Conservation (phyloP, 1,140 invertebrate species). For the Drosophila busckii region DNA sequence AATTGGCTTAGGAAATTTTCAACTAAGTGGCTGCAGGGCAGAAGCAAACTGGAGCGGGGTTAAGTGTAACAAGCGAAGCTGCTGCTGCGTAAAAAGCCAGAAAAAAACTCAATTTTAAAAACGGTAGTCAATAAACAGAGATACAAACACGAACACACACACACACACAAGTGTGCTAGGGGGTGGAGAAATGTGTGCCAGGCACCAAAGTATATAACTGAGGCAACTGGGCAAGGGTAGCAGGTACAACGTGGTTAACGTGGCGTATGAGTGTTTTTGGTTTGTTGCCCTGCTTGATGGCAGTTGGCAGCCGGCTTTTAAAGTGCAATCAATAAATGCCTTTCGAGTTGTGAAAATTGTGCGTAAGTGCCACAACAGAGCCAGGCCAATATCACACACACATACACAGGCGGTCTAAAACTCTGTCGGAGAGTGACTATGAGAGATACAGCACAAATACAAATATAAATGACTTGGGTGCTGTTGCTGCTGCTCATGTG, state of each 20-base stretch:
- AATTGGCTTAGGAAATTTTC: conserved; percentile 57
- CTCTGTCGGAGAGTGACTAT: too few species aligned
- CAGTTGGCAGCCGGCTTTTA: conserved; percentile 39
- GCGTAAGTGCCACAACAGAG: conserved; percentile 66
- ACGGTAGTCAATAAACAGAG: conserved; percentile 29
- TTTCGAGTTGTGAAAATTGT: conserved; percentile 69
- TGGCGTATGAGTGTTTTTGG: conserved; percentile 63
- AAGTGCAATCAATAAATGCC: conserved; percentile 72
- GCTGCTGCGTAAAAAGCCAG: conserved; percentile 23
- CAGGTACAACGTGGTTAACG: conserved; percentile 32
- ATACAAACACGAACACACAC: conserved; percentile 42
- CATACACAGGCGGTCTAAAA: not conserved
- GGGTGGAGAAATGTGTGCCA: conserved; percentile 28
- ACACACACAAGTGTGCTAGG: conserved; percentile 13
- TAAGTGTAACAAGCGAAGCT: not conserved
- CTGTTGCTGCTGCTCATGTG: conserved; percentile 2
- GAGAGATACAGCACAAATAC: conserved; percentile 4
- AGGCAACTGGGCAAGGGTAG: conserved; percentile 3
- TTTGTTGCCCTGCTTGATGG: conserved; percentile 28
- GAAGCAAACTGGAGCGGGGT: conserved; percentile 2
- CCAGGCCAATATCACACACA: conserved; percentile 14
- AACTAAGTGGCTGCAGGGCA: conserved; percentile 34
- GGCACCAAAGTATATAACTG: conserved; percentile 2
- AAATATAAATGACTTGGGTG: conserved; percentile 20
- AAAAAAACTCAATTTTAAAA: conserved; percentile 68